Base-by-base conservation (phyloP, 2,113 vertebrate species). In the Pelecanoides urinatrix region DNA sequence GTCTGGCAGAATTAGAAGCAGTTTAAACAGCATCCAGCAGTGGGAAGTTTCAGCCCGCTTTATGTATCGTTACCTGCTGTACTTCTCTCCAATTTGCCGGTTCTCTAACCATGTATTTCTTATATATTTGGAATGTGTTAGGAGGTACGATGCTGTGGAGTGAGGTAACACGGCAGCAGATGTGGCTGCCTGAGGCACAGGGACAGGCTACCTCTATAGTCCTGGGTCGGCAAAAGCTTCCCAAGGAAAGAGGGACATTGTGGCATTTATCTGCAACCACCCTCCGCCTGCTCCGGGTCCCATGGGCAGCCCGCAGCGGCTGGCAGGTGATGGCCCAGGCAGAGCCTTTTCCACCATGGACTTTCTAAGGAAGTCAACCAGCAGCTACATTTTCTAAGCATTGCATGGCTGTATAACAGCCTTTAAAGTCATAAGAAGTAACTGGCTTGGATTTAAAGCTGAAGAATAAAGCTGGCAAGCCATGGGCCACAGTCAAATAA, bases 61-160 rank as follows among this genome's bases (percentile, higher is more conserved):
- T 23, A n/a, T 4, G 3, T 34, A 16, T 36, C 10, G 3, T 25
- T 59, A 58, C 44, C 56, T 81, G 84, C 84, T 40, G 32, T 49
- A 40, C 78, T 68, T 52, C 29, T 78, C 44, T 91, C 10, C 29
- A 11, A 6, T 50, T 85, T 75, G 11, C 38, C 55, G 40, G 26
- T 30, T 75, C 50, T 70, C 34, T 72, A 55, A 19, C 38, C 50
- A 13, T 1, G 1, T 61, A 22, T 80, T 80, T 74, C 25, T 42
- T n/a, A n/a, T 0, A 3, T 23, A 29, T 42, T n/a, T 77, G 83
- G 26, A 58, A 27, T 16, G 17, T 11, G 0, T 38, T 10, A 18
- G 58, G 45, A 25, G 40, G 18, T 22, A 3, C 5, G 2, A 6
- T 40, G 62, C 62, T 65, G 34, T 50, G 32, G 14, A 34, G 45